phyloP scores from a whole-genome alignment of 2,888 invertebrate genomes.

The Limnephilus marmoratus region DNA sequence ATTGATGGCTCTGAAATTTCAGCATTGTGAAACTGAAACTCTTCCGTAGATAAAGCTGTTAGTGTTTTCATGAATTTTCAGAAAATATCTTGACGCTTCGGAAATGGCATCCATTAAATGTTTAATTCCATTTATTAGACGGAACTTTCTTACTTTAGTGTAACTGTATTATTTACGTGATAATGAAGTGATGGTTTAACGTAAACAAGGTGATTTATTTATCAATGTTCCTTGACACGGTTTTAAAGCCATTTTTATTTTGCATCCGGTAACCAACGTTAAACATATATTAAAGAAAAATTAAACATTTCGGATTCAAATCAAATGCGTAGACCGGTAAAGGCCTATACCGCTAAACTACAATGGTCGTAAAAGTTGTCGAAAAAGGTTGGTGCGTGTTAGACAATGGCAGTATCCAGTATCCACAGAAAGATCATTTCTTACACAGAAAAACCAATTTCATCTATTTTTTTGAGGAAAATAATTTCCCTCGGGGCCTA shows the following conservation, averaged over 20 bases:
- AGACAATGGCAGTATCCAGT: too few relatives aligned
- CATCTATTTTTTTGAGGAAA: too few relatives aligned
- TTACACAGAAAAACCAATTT: too few relatives aligned
- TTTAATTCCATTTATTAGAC: background rate
- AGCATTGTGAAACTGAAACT: background rate
- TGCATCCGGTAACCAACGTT: background rate
- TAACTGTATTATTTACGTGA: background rate
- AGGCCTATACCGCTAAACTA: too few relatives aligned
- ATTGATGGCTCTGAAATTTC: background rate
- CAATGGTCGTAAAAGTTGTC: background rate
- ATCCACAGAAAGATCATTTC: too few relatives aligned
- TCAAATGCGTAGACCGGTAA: background rate
- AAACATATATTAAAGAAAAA: background rate
- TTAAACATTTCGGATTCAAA: background rate
- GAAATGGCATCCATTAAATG: background rate
- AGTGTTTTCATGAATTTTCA: background rate
- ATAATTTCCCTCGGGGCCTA: too few relatives aligned
- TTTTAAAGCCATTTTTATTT: background rate
- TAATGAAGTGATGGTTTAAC: background rate
- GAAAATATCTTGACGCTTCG: background rate
- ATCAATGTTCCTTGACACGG: background rate
- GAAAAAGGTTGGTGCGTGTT: background rate
- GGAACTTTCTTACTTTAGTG: background rate
- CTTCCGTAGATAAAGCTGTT: conserved; percentile 2
- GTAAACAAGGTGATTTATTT: background rate